Evolutionary conservation across 2,113 vertebrate species (phyloP).

Genomic region (Scomber japonicus): DNA sequence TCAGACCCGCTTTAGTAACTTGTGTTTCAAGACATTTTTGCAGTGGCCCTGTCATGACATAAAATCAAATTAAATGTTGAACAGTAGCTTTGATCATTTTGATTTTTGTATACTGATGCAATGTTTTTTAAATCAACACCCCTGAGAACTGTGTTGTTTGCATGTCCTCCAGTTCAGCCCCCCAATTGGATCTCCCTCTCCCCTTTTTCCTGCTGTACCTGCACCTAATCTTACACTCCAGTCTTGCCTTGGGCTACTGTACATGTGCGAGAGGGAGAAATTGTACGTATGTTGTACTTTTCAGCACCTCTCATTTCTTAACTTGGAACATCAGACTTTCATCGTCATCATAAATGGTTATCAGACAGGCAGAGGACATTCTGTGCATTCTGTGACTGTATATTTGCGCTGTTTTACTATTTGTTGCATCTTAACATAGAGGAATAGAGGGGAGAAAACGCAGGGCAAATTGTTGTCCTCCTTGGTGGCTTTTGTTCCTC

Average conservation of each 20-base stretch:
- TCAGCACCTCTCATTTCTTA: conserved; percentile 31
- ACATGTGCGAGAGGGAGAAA: neutral
- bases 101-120: neutral
- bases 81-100: neutral
- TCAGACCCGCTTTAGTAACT: neutral
- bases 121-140: conserved; percentile 8
- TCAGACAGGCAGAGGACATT: conserved; percentile 20
- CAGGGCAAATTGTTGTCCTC: conserved; percentile 76
- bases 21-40: conserved; percentile 6
- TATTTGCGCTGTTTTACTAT: conserved; percentile 32
- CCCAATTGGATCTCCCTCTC: conserved; percentile 31
- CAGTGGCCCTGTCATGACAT: neutral
- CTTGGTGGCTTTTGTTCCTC: conserved; percentile 84
- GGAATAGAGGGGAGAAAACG: conserved; percentile 54
- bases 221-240: conserved; percentile 27
- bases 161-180: conserved; percentile 1
- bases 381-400: conserved; percentile 13
- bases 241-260: conserved; percentile 13
- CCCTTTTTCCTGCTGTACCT: conserved; percentile 32
- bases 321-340: conserved; percentile 9
- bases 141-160: no score
- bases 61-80: neutral
- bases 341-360: conserved; percentile 38
- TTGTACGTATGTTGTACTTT: conserved; percentile 33
- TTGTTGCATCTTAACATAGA: conserved; percentile 36